Evolutionary conservation across 2,113 vertebrate species (phyloP).

Genomic region (Platysteira castanea): DNA sequence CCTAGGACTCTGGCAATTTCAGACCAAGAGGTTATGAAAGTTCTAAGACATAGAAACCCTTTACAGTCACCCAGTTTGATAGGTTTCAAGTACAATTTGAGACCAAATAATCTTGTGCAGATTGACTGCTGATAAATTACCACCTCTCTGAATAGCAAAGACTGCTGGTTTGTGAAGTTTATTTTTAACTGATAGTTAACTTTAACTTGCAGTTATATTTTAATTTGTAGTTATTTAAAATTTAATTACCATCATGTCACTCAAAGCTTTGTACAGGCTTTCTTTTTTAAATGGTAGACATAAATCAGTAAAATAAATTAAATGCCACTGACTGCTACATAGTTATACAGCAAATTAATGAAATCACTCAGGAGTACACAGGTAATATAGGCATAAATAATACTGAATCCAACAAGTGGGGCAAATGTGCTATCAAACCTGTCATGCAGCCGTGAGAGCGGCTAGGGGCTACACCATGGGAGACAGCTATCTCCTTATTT

Average conservation of each 20-base stretch:
- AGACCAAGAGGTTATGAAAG: neutral
- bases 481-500: neutral
- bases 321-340: slow-evolving; percentile 46
- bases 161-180: slow-evolving; percentile 43
- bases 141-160: slow-evolving; percentile 29
- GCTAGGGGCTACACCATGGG: neutral
- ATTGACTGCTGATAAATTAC: slow-evolving; percentile 29
- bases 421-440: neutral
- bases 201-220: slow-evolving; percentile 52
- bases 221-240: slow-evolving; percentile 66
- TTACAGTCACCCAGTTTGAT: neutral
- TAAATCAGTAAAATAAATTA: slow-evolving; percentile 64
- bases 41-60: neutral
- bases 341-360: slow-evolving; percentile 54
- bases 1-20: neutral
- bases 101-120: neutral
- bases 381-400: slow-evolving; percentile 50
- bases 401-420: slow-evolving; percentile 30
- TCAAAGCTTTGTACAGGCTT: slow-evolving; percentile 39
- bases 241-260: slow-evolving; percentile 60
- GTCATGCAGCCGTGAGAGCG: neutral
- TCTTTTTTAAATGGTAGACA: slow-evolving; percentile 45
- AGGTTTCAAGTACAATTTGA: neutral
- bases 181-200: slow-evolving; percentile 66
- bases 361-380: slow-evolving; percentile 39